These are phyloP conservation scores for Drosophila niveifrons DNA, from an alignment of 2,888 invertebrate genomes.

Conservation along the genomic window DNA sequence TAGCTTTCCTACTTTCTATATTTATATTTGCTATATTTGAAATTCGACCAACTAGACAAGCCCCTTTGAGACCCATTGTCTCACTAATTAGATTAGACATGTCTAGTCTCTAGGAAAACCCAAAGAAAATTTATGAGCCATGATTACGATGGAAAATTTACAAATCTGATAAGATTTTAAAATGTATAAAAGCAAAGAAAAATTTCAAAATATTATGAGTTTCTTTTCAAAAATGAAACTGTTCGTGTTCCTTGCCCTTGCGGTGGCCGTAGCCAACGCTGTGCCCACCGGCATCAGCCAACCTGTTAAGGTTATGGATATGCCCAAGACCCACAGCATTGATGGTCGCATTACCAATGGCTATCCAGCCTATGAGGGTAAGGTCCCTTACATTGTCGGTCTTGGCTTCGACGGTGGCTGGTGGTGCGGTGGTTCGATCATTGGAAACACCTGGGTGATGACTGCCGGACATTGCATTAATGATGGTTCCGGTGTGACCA, in stretches of 20 bases:
- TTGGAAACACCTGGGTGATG: conserved; percentile 69
- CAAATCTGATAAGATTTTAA: neutral
- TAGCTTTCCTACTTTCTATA: too few relatives aligned
- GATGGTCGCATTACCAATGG: conserved; percentile 79
- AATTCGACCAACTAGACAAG: neutral
- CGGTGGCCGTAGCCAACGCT: conserved; percentile 58
- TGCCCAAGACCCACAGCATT: conserved; percentile 40
- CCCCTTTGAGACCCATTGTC: neutral
- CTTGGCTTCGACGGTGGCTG: conserved; percentile 64
- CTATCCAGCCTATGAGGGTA: conserved; percentile 66
- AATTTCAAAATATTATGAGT: conserved; percentile 11
- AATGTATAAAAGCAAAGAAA: conserved; percentile 14
- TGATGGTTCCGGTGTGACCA: conserved; percentile 51
- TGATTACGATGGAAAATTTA: conserved; percentile 12
- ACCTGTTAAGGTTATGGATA: conserved; percentile 38
- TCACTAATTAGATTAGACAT: too few relatives aligned
- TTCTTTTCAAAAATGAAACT: conserved; percentile 55
- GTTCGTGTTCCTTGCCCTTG: conserved; percentile 57
- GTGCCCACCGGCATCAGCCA: conserved; percentile 35
- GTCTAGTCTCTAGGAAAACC: neutral
- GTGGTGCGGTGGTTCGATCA: conserved; percentile 81
- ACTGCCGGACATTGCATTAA: conserved; percentile 81
- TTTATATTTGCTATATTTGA: neutral
- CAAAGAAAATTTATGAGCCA: conserved; percentile 21
- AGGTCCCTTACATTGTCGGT: conserved; percentile 78